A percentile compares a stretch with the other conserved stretches of the same genome.
Evolutionary conservation across 2,888 invertebrate species (phyloP).

Genomic region (Pharmacophagus antenor): DNA sequence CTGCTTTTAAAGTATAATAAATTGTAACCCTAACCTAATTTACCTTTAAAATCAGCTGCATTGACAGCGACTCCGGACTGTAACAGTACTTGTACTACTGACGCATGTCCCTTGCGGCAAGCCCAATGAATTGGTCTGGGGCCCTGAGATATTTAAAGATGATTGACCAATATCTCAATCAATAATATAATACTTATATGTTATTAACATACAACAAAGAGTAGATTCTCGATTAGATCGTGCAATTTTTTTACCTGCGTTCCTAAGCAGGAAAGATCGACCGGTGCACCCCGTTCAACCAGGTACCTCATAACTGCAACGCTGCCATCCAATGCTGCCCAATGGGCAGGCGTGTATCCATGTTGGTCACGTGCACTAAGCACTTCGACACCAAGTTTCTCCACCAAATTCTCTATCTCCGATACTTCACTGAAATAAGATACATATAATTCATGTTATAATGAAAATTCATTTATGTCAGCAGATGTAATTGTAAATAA

Average conservation of each 20-base stretch:
- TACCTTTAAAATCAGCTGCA: constrained; percentile 92
- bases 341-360: constrained; percentile 96
- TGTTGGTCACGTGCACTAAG: constrained; percentile 92
- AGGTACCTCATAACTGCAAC: constrained; percentile 94
- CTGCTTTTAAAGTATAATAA: neutral
- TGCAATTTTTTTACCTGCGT: constrained; percentile 86
- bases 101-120: constrained; percentile 94
- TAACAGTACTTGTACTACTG: constrained; percentile 89
- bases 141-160: constrained; percentile 71
- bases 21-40: neutral
- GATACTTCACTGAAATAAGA: constrained; percentile 84
- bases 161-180: too few species aligned
- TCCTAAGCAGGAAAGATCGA: constrained; percentile 92
- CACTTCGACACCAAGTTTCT: constrained; percentile 88
- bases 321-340: constrained; percentile 94
- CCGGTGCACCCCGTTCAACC: constrained; percentile 90
- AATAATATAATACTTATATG: neutral
- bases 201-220: neutral
- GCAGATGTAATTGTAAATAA: neutral
- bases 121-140: constrained; percentile 97
- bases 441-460: neutral
- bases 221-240: neutral
- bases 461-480: neutral
- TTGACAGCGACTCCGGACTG: constrained; percentile 94
- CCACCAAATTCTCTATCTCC: constrained; percentile 91